Percentiles rank a stretch among this genome's conserved stretches.
Conservation (phyloP, 2,797 vertebrate genomes). For the Typhlichthys eigenmanni region DNA sequence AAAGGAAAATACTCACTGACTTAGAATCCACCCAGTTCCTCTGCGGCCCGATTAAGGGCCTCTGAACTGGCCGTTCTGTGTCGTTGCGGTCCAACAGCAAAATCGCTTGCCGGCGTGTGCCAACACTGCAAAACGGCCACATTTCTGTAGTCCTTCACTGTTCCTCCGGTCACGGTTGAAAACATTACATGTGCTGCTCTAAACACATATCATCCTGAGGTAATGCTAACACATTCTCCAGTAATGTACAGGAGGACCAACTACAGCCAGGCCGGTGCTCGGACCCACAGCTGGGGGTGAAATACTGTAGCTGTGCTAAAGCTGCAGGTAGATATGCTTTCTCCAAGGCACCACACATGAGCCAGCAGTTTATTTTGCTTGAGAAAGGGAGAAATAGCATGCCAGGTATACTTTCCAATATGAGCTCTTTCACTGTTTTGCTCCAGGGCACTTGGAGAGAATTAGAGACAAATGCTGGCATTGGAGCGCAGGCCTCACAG, state of each 20-base stretch:
- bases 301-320: constrained; percentile 8
- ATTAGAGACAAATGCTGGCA: constrained; percentile 54
- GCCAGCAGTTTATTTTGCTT: constrained; percentile 29
- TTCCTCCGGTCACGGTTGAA: no score
- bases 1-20: background rate
- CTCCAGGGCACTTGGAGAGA: constrained; percentile 44
- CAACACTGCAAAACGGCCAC: background rate
- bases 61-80: background rate
- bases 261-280: no score
- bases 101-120: no score
- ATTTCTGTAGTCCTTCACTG: no score
- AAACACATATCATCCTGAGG: no score
- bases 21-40: constrained; percentile 6
- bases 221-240: no score
- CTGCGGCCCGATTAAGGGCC: no score
- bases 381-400: constrained; percentile 30
- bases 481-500: constrained; percentile 39
- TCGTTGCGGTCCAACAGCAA: constrained; percentile 1
- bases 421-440: constrained; percentile 36
- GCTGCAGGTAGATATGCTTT: background rate
- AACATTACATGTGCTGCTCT: no score
- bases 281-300: background rate
- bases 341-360: constrained; percentile 17
- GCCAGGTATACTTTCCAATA: constrained; percentile 50
- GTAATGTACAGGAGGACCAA: no score